phyloP scores from a whole-genome alignment of 2,797 vertebrate genomes.

The Melanotaenia boesemani region DNA sequence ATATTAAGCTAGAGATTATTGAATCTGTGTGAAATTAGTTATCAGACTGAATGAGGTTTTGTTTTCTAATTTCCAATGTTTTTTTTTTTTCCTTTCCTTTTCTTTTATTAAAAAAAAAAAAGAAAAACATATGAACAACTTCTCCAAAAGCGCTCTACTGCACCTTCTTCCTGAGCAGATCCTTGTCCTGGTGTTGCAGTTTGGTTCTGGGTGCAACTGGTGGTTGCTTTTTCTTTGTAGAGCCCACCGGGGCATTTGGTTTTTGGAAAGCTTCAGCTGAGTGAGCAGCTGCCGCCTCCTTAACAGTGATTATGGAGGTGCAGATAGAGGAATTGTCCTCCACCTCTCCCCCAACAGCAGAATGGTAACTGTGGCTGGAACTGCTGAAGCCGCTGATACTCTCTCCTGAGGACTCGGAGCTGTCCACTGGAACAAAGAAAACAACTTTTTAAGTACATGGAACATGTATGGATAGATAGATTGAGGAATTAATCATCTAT shows the following conservation, averaged over 20 bases:
- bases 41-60: too few relatives aligned
- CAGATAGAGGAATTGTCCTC: slow-evolving; percentile 73
- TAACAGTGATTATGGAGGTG: slow-evolving; percentile 43
- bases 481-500: background rate
- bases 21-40: too few relatives aligned
- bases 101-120: background rate
- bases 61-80: too few relatives aligned
- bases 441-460: background rate
- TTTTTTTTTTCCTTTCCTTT: too few relatives aligned
- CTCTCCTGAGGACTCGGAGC: slow-evolving; percentile 85
- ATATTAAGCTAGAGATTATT: background rate
- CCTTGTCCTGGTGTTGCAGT: slow-evolving; percentile 40
- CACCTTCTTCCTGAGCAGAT: slow-evolving; percentile 67
- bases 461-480: background rate
- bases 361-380: slow-evolving; percentile 79
- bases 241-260: slow-evolving; percentile 25
- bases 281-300: slow-evolving; percentile 41
- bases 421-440: slow-evolving; percentile 78
- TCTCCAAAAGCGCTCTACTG: background rate
- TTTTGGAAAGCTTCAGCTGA: slow-evolving; percentile 35
- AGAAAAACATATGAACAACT: background rate
- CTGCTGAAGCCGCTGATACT: slow-evolving; percentile 86
- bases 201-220: slow-evolving; percentile 53
- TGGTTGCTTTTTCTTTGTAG: slow-evolving; percentile 38
- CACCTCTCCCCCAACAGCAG: slow-evolving; percentile 70